phyloP scores from a whole-genome alignment of 2,797 vertebrate species.

The Helostoma temminkii region DNA sequence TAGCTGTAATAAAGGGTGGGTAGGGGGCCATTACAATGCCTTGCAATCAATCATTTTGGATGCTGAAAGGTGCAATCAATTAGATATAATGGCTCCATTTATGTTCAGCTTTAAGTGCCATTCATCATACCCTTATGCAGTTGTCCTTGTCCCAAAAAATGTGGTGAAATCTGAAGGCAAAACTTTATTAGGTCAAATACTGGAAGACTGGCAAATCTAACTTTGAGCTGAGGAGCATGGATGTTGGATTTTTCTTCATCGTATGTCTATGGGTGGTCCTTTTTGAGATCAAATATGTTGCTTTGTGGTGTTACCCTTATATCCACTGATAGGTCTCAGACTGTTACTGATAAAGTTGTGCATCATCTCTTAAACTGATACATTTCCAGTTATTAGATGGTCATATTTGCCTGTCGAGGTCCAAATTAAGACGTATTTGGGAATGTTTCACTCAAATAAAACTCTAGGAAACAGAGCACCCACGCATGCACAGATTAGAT shows the following conservation, averaged over 20 bases:
- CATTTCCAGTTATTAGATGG: conserved; percentile 27
- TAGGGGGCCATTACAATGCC: conserved; percentile 42
- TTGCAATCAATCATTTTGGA: conserved; percentile 75
- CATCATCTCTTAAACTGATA: conserved; percentile 54
- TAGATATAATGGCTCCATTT: conserved; percentile 81
- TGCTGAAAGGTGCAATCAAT: conserved; percentile 79
- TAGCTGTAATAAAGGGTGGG: conserved; percentile 12
- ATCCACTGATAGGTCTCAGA: conserved; percentile 26
- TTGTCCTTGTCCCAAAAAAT: conserved; percentile 68
- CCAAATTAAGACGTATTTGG: conserved; percentile 45
- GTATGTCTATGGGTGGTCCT: conserved; percentile 54
- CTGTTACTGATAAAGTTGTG: conserved; percentile 22
- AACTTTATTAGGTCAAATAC: conserved; percentile 50
- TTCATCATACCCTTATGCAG: conserved; percentile 75
- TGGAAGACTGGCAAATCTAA: conserved; percentile 44
- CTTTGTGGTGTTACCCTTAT: conserved; percentile 34
- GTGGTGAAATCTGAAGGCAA: conserved; percentile 60
- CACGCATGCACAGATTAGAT: conserved; percentile 63
- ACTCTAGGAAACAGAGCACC: conserved; percentile 49
- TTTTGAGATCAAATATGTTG: conserved; percentile 39
- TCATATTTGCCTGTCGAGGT: conserved; percentile 52
- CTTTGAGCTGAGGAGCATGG: conserved; percentile 48
- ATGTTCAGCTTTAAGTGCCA: conserved; percentile 70
- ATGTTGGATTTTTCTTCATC: conserved; percentile 60
- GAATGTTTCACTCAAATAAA: conserved; percentile 41